Base-by-base conservation (phyloP, 2,113 vertebrate species). In the Eudyptes chrysolophus region DNA sequence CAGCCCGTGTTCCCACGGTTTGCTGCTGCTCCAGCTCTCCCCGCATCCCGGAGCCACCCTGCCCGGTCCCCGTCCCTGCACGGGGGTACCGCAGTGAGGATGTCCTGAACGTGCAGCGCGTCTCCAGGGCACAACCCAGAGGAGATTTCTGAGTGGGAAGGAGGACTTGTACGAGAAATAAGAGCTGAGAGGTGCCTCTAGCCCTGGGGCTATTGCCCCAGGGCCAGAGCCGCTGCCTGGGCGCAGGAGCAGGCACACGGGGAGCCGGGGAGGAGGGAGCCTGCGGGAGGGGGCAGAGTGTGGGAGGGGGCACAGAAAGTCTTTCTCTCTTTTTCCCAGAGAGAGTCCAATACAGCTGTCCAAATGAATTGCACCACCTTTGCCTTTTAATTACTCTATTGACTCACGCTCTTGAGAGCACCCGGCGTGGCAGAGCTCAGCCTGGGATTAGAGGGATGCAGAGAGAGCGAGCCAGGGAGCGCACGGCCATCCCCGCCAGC, bases 41-140 rank as follows among this genome's bases (percentile, higher is more conserved):
- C 70, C 16, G 7, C 38, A 7, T 7, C 38, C 58, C 44, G 0
- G 34, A 46, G 38, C 25, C 30, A 3, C 51, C 42, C 64, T 58
- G 42, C 9, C 40, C 4, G 4, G 24, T 46, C 51, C 40, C 40
- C 2, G 2, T 21, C 61, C 38, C 32, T 1, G 38, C 10, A 2
- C 7, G 22, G 77, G n/a, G 52, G 27, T 4, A 6, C 52, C 2
- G 7, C 42, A 10, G 46, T 7, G 1, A 54, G 57, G 29, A 10
- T 12, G 57, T 13, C 57, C 48, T 29, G 34, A 38, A 10, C 34
- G 1, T 6, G 6, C 55, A 54, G 48, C 3, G 1, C 2, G 1
- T 27, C 18, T 66, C 34, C 3, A 0, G 38, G 48, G 8, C 48
- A 55, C 0, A 4, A 12, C 42, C 36, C 44, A 16, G 52, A 7